A percentile compares a stretch with the other conserved stretches of the same genome.
Evolutionary conservation across 2,113 vertebrate species (phyloP).

Genomic region (Genyomyrus donnyi): DNA sequence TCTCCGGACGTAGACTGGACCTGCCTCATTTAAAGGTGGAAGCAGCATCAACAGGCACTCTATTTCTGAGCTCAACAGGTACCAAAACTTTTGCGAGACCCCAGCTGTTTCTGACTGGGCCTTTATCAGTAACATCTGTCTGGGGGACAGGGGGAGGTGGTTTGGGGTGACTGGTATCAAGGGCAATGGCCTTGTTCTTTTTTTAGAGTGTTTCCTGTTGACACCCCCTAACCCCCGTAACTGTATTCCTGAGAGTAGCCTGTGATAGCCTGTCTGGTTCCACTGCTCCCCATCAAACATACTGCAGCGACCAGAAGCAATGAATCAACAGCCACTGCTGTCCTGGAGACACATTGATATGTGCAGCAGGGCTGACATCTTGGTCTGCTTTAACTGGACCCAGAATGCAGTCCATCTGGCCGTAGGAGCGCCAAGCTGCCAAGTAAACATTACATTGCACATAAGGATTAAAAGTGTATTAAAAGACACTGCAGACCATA

Average conservation of each 20-base stretch:
- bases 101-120: slow-evolving; percentile 35
- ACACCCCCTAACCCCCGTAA: not conserved
- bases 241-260: not conserved
- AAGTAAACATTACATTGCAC: not conserved
- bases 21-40: slow-evolving; percentile 55
- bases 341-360: not conserved
- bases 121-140: slow-evolving; percentile 63
- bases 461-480: not conserved
- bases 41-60: slow-evolving; percentile 41
- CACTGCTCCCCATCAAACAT: not conserved
- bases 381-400: not conserved
- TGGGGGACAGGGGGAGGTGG: slow-evolving; percentile 7
- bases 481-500: not conserved
- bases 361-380: not conserved
- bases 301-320: slow-evolving; percentile 7
- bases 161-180: slow-evolving; percentile 34
- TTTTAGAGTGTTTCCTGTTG: slow-evolving; percentile 43
- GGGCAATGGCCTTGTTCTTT: slow-evolving; percentile 40
- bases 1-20: slow-evolving; percentile 39
- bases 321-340: slow-evolving; percentile 1
- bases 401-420: not conserved
- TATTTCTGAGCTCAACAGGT: slow-evolving; percentile 33
- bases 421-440: not conserved
- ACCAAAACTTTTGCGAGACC: slow-evolving; percentile 23
- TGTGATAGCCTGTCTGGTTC: not conserved